A percentile compares a stretch with the other conserved stretches of the same genome.
These are phyloP conservation scores for Gymnothorax reevesii DNA, from an alignment of 2,797 vertebrate genomes.

Conservation along the genomic window DNA sequence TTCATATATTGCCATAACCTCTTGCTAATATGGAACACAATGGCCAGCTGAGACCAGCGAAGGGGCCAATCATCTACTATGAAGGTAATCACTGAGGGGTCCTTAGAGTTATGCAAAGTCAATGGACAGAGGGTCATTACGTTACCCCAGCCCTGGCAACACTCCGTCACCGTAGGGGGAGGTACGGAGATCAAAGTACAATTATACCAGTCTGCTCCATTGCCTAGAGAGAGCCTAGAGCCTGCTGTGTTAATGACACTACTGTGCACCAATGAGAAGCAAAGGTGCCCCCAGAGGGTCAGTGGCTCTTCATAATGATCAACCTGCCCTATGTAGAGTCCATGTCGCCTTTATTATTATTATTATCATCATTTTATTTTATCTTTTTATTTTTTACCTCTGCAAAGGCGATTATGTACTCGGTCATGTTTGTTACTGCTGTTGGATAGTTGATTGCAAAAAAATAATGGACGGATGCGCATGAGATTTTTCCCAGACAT, in stretches of 20 bases:
- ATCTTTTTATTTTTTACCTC: too few species aligned
- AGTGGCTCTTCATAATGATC: background rate
- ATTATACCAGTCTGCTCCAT: background rate
- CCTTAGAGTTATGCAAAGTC: conserved; percentile 6
- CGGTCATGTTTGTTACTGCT: too few species aligned
- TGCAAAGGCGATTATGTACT: too few species aligned
- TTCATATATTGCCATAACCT: conserved; percentile 22
- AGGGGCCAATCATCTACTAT: conserved; percentile 57
- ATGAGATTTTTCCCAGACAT: too few species aligned
- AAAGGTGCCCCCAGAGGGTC: background rate
- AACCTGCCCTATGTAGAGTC: background rate
- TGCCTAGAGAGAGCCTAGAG: background rate
- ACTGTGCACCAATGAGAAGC: background rate
- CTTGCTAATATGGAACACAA: conserved; percentile 41
- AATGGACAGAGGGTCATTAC: background rate
- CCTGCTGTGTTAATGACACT: background rate
- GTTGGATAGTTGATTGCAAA: too few species aligned
- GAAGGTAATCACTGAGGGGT: conserved; percentile 53
- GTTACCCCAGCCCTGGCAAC: background rate
- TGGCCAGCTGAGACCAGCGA: conserved; percentile 30
- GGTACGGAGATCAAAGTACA: background rate
- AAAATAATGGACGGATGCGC: too few species aligned
- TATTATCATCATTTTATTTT: too few species aligned
- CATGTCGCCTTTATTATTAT: background rate
- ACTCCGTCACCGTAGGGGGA: background rate